phyloP scores from a whole-genome alignment of 1,140 invertebrate genomes.

The Akabosia matsudoensis region DNA sequence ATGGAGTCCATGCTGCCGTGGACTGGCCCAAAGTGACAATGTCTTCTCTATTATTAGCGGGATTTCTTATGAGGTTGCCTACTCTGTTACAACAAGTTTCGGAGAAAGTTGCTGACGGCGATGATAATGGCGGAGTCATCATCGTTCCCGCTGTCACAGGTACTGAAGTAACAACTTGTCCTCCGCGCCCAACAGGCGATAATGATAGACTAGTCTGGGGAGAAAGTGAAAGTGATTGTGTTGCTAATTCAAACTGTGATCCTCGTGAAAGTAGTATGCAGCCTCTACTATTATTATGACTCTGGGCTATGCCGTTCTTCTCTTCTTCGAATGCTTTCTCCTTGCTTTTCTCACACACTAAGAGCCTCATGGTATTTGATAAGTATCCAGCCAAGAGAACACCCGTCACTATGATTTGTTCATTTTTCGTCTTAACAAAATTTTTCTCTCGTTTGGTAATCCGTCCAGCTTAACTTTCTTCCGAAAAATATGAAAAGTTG shows the following conservation, averaged over 20 bases:
- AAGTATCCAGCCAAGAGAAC: constrained; percentile 19
- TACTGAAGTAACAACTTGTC: neutral
- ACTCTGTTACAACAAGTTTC: neutral
- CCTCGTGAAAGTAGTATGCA: neutral
- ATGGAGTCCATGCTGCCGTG: too few species aligned
- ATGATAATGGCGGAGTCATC: neutral
- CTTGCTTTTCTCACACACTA: neutral
- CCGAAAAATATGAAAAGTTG: too few species aligned
- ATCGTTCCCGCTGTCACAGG: neutral
- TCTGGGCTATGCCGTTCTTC: neutral
- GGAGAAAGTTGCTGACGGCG: neutral
- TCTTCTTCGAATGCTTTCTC: neutral
- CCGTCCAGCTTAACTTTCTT: too few species aligned
- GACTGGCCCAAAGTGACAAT: neutral
- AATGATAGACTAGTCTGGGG: neutral
- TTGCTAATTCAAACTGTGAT: neutral
- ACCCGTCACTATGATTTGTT: constrained; percentile 20
- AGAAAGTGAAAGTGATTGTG: neutral
- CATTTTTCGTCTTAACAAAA: too few species aligned
- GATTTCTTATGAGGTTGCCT: neutral
- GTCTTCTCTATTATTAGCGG: neutral
- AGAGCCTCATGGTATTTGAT: constrained; percentile 5
- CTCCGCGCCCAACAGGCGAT: neutral
- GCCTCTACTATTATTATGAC: neutral
- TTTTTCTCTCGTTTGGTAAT: too few species aligned